Evolutionary conservation across 1,140 invertebrate species (phyloP).

Genomic region (Ips typographus): DNA sequence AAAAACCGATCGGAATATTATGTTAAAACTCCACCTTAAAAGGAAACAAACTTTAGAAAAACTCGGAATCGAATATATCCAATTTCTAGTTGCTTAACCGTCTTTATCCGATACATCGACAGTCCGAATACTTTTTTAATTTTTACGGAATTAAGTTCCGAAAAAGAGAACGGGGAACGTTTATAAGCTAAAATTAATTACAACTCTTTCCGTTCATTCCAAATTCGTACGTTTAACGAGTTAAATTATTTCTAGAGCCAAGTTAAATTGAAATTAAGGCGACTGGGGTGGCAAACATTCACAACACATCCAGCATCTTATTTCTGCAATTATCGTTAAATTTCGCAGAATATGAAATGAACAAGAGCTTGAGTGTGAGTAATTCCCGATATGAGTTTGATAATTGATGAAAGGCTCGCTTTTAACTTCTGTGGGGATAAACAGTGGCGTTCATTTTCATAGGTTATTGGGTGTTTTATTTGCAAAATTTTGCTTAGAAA

Average conservation of each 20-base stretch:
- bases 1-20: too few species aligned
- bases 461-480: too few species aligned
- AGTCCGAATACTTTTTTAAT: constrained; percentile 8
- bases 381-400: constrained; percentile 35
- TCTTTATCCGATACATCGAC: not conserved
- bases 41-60: too few species aligned
- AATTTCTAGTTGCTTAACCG: too few species aligned
- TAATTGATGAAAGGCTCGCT: constrained; percentile 33
- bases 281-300: constrained; percentile 38
- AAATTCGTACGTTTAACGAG: constrained; percentile 39
- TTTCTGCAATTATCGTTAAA: constrained; percentile 37
- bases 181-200: constrained; percentile 38
- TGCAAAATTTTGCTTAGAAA: too few species aligned
- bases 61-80: too few species aligned
- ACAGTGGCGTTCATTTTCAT: too few species aligned
- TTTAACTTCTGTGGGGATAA: not conserved
- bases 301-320: constrained; percentile 36
- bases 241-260: constrained; percentile 38
- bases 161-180: constrained; percentile 3
- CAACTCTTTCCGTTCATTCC: constrained; percentile 36
- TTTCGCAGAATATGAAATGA: constrained; percentile 32
- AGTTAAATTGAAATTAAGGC: constrained; percentile 41
- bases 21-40: too few species aligned
- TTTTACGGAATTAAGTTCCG: not conserved
- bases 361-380: constrained; percentile 35